Evolutionary conservation across 2,888 invertebrate genomes (phyloP).

Genomic region (Silvanus unidentatus): DNA sequence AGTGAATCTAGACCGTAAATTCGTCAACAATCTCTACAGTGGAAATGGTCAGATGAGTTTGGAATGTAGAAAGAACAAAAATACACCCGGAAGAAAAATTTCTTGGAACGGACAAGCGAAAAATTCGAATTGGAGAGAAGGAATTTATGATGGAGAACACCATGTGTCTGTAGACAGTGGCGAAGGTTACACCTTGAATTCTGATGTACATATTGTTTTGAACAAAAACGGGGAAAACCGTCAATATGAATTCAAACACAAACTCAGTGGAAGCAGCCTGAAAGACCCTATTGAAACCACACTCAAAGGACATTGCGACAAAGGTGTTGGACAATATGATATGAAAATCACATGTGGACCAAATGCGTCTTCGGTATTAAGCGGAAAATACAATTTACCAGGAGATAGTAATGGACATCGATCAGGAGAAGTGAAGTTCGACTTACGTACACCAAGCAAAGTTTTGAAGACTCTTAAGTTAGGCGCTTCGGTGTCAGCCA

Average conservation of each 20-base stretch:
- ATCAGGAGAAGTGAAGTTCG: conserved; percentile 47
- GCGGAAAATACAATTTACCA: conserved; percentile 44
- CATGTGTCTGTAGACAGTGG: conserved; percentile 45
- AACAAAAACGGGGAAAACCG: conserved; percentile 27
- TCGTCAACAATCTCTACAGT: conserved; percentile 30
- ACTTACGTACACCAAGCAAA: conserved; percentile 53
- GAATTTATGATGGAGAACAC: conserved; percentile 42
- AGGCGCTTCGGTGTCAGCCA: conserved; percentile 39
- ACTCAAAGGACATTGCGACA: conserved; percentile 25
- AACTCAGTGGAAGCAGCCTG: conserved; percentile 41
- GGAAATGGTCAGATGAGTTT: conserved; percentile 34
- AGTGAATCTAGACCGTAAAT: conserved; percentile 35
- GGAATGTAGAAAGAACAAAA: conserved; percentile 44
- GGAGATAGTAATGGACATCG: conserved; percentile 44
- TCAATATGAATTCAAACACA: conserved; percentile 17
- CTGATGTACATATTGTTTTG: conserved; percentile 41
- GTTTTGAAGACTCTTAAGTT: conserved; percentile 54
- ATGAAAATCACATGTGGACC: conserved; percentile 31
- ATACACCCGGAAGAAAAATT: conserved; percentile 45
- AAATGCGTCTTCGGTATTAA: conserved; percentile 27
- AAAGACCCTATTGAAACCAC: conserved; percentile 36
- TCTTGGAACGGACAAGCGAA: conserved; percentile 39
- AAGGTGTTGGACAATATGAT: conserved; percentile 23
- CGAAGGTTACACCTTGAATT: conserved; percentile 48
- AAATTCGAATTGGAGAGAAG: conserved; percentile 44